phyloP scores from a whole-genome alignment of 1,140 invertebrate genomes.

The Drosophila ercepeae region DNA sequence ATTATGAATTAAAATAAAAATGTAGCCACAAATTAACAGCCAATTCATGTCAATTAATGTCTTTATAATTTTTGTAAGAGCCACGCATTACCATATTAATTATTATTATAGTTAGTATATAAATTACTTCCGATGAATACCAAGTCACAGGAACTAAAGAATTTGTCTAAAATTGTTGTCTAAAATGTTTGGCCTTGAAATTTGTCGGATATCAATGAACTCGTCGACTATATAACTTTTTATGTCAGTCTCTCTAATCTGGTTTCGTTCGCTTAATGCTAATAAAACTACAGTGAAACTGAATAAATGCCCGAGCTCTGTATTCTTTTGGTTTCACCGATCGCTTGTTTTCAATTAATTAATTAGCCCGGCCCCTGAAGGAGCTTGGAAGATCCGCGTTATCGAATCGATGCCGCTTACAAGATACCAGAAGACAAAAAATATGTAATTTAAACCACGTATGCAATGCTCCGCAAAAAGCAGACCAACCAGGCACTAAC shows the following conservation, averaged over 20 bases:
- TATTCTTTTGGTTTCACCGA: slow-evolving; percentile 14
- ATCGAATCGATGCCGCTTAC: slow-evolving; percentile 39
- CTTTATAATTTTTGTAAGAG: slow-evolving; percentile 30
- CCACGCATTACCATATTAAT: slow-evolving; percentile 5
- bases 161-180: slow-evolving; percentile 19
- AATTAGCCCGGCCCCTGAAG: slow-evolving; percentile 42
- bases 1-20: slow-evolving; percentile 24
- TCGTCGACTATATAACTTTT: slow-evolving; percentile 38
- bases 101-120: slow-evolving; percentile 3
- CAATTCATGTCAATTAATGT: slow-evolving; percentile 21
- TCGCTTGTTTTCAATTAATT: slow-evolving; percentile 46
- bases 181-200: slow-evolving; percentile 21
- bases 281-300: slow-evolving; percentile 22
- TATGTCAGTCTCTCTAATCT: slow-evolving; percentile 16
- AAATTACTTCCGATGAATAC: slow-evolving; percentile 22
- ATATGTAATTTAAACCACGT: slow-evolving; percentile 31
- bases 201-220: slow-evolving; percentile 38
- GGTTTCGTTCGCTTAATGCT: slow-evolving; percentile 33
- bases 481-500: slow-evolving; percentile 7
- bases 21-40: slow-evolving; percentile 6
- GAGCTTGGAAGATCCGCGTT: slow-evolving; percentile 15
- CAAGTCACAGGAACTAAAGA: slow-evolving; percentile 12
- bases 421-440: slow-evolving; percentile 28
- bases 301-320: slow-evolving; percentile 5
- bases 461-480: slow-evolving; percentile 3